Percentiles rank a stretch among this genome's conserved stretches.
phyloP scores from a whole-genome alignment of 2,113 vertebrate genomes.

The Axis porcinus region DNA sequence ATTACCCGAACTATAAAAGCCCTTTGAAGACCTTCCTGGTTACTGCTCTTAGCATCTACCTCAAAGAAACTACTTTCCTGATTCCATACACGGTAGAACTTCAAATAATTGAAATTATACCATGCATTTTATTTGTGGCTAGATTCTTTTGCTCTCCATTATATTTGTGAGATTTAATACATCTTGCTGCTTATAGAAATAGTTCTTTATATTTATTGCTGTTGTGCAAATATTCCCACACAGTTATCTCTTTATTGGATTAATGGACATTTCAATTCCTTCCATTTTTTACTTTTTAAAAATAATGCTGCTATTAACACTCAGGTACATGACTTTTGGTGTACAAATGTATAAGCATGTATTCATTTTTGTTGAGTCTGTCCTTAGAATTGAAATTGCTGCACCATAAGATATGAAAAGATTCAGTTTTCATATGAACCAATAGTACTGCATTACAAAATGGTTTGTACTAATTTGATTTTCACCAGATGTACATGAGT shows the following conservation, averaged over 20 bases:
- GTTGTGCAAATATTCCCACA: neutral
- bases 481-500: neutral
- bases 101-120: neutral
- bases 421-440: neutral
- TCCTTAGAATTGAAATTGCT: neutral
- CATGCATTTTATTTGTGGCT: neutral
- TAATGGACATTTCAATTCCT: neutral
- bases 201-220: neutral
- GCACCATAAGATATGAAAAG: neutral
- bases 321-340: neutral
- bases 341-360: neutral
- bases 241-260: neutral
- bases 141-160: neutral
- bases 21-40: too few relatives aligned
- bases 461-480: neutral
- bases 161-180: neutral
- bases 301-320: neutral
- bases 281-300: neutral
- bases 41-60: neutral
- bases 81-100: neutral
- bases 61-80: neutral
- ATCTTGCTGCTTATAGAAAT: neutral
- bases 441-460: neutral
- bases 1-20: neutral
- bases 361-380: neutral